These are phyloP conservation scores for Timandra comae DNA, from an alignment of 2,888 invertebrate genomes.

Conservation along the genomic window DNA sequence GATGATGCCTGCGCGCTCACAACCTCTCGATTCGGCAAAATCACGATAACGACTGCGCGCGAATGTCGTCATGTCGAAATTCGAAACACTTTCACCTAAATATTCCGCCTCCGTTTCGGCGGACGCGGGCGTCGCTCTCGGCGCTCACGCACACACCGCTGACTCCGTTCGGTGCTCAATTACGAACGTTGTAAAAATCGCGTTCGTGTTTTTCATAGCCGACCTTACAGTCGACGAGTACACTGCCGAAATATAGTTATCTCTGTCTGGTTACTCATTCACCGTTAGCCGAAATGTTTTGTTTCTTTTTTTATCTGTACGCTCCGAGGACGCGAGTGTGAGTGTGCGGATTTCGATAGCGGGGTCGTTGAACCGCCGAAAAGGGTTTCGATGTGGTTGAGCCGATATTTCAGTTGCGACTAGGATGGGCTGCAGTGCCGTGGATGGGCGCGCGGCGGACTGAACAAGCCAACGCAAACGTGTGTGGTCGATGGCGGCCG, in stretches of 20 bases:
- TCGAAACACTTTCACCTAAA: slow-evolving; percentile 78
- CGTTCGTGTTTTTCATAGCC: slow-evolving; percentile 75
- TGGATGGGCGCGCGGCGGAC: slow-evolving; percentile 32
- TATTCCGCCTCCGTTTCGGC: slow-evolving; percentile 76
- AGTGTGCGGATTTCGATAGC: slow-evolving; percentile 76
- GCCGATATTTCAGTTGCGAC: slow-evolving; percentile 51
- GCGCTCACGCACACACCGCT: slow-evolving; percentile 71
- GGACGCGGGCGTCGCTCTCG: slow-evolving; percentile 76
- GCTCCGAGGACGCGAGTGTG: slow-evolving; percentile 59
- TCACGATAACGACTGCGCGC: slow-evolving; percentile 77
- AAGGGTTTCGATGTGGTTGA: slow-evolving; percentile 65
- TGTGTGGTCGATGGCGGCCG: slow-evolving; percentile 48
- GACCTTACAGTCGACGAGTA: slow-evolving; percentile 64
- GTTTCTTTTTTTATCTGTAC: slow-evolving; percentile 67
- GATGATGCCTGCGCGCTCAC: slow-evolving; percentile 49
- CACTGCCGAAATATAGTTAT: slow-evolving; percentile 70
- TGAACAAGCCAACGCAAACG: slow-evolving; percentile 31
- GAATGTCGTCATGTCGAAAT: slow-evolving; percentile 77
- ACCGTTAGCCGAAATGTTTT: slow-evolving; percentile 56
- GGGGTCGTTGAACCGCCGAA: slow-evolving; percentile 68
- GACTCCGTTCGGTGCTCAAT: slow-evolving; percentile 60
- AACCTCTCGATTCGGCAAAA: slow-evolving; percentile 76
- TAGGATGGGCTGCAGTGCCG: slow-evolving; percentile 43
- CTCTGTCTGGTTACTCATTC: slow-evolving; percentile 68
- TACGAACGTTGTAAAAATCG: slow-evolving; percentile 76